Conservation (phyloP, 2,888 invertebrate genomes). For the Aphodius granarius region DNA sequence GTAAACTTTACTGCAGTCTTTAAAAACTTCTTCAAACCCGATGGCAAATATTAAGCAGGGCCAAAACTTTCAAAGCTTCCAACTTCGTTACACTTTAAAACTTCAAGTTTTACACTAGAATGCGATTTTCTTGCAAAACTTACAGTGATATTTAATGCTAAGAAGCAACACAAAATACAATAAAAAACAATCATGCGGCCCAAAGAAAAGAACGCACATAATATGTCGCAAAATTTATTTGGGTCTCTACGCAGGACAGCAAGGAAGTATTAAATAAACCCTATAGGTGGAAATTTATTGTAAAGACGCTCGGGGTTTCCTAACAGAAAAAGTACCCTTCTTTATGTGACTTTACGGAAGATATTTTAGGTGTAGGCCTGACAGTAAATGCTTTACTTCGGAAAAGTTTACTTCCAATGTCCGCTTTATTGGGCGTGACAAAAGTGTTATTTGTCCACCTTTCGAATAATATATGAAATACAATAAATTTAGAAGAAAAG, state of each 20-base stretch:
- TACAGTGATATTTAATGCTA: too few species aligned
- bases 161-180: too few species aligned
- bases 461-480: background rate
- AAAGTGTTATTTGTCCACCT: background rate
- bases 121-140: too few species aligned
- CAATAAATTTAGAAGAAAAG: background rate
- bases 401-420: background rate
- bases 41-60: background rate
- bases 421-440: background rate
- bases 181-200: too few species aligned
- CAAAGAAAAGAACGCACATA: too few species aligned
- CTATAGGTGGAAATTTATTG: background rate
- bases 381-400: background rate
- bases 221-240: background rate
- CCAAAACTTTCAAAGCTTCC: background rate
- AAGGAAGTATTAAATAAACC: background rate
- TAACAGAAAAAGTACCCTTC: background rate
- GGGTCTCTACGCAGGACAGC: background rate
- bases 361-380: background rate
- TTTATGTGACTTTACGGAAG: background rate
- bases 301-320: background rate
- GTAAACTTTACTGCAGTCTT: background rate
- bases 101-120: background rate
- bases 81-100: background rate
- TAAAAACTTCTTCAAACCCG: background rate